Percentiles rank a stretch among this genome's conserved stretches.
These are phyloP conservation scores for Mylabris phalerata DNA, from an alignment of 1,140 invertebrate species.

Conservation along the genomic window DNA sequence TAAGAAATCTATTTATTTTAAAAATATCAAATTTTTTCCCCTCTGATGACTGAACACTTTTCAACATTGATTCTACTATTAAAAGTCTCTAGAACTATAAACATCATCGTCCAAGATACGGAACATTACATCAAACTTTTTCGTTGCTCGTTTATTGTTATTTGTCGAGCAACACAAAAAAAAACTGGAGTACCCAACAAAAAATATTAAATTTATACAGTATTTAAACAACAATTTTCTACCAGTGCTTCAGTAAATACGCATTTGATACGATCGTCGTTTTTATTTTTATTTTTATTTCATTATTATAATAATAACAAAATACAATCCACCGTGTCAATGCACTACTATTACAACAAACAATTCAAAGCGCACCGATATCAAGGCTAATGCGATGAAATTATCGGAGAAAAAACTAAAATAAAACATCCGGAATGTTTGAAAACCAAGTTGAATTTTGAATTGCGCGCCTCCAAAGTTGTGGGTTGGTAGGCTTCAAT, in stretches of 20 bases:
- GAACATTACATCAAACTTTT: neutral
- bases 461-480: too few relatives aligned
- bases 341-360: neutral
- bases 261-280: slow-evolving; percentile 7
- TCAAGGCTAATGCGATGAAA: too few relatives aligned
- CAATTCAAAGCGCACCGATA: too few relatives aligned
- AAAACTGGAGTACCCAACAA: neutral
- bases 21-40: slow-evolving; percentile 13
- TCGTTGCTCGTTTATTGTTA: neutral
- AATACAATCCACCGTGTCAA: slow-evolving; percentile 11
- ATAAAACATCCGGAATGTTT: too few relatives aligned
- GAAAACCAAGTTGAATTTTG: too few relatives aligned
- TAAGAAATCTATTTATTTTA: slow-evolving; percentile 22
- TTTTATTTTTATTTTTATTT: neutral
- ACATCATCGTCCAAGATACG: too few relatives aligned
- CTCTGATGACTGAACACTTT: slow-evolving; percentile 6
- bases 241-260: slow-evolving; percentile 6
- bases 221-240: slow-evolving; percentile 17
- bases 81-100: neutral
- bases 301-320: neutral
- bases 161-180: neutral
- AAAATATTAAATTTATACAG: neutral
- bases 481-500: too few relatives aligned
- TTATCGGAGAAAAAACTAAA: too few relatives aligned
- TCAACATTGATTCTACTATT: slow-evolving; percentile 13